Percentiles rank a stretch among this genome's conserved stretches.
These are phyloP conservation scores for Meandrusa payeni DNA, from an alignment of 2,888 invertebrate species.

Conservation along the genomic window DNA sequence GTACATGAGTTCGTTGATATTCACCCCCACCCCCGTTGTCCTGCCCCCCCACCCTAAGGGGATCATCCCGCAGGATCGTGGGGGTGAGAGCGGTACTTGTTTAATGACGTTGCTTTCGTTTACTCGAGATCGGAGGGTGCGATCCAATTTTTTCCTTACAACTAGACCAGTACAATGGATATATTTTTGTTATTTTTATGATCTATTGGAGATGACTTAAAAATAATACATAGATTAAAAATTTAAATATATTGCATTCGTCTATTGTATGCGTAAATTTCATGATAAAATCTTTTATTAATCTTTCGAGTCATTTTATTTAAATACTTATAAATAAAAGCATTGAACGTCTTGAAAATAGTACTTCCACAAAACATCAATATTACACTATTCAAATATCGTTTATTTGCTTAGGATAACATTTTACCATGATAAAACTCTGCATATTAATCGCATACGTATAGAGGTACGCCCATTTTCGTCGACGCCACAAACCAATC, in stretches of 20 bases:
- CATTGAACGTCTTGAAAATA: constrained; percentile 10
- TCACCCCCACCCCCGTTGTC: constrained; percentile 42
- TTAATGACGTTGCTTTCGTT: constrained; percentile 72
- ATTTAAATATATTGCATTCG: no score
- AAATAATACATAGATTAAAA: no score
- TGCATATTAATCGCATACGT: constrained; percentile 8
- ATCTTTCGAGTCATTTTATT: no score
- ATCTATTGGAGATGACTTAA: no score
- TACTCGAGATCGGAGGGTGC: constrained; percentile 60
- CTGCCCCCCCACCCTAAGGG: constrained; percentile 32
- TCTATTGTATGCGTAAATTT: no score
- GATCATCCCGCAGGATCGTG: constrained; percentile 56
- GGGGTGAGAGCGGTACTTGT: constrained; percentile 53
- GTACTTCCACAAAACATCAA: neutral
- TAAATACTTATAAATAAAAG: no score
- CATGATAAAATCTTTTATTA: no score
- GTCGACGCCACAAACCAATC: constrained; percentile 14
- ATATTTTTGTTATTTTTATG: no score
- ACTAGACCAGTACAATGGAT: constrained; percentile 24
- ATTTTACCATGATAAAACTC: constrained; percentile 8
- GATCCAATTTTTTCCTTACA: constrained; percentile 41
- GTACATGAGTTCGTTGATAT: constrained; percentile 77
- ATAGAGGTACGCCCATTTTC: constrained; percentile 11
- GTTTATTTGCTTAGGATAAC: neutral
- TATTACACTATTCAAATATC: no score